phyloP scores from a whole-genome alignment of 2,888 invertebrate species.

The Phaedon cochleariae region DNA sequence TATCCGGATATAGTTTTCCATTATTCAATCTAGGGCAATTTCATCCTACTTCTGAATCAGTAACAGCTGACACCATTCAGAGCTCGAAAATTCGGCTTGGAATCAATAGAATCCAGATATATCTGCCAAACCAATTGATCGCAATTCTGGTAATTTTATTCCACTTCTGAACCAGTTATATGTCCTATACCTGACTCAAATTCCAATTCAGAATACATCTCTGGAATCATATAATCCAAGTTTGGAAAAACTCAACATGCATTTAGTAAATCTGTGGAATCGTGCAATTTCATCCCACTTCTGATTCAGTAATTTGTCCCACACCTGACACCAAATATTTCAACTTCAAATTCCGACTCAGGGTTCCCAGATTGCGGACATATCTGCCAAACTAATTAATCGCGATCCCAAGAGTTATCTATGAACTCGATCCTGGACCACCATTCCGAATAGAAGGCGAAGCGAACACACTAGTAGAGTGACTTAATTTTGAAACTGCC shows the following conservation, averaged over 20 bases:
- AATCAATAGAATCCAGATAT: background rate
- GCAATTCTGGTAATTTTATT: background rate
- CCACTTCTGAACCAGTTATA: background rate
- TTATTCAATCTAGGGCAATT: no score
- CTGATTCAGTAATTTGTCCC: background rate
- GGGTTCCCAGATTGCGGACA: background rate
- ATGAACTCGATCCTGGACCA: background rate
- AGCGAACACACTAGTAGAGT: background rate
- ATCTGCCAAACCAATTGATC: background rate
- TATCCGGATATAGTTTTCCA: no score
- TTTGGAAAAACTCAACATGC: no score
- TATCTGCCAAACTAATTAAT: background rate
- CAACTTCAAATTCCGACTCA: background rate
- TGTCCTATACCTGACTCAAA: no score
- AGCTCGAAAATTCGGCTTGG: background rate
- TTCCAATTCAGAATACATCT: no score
- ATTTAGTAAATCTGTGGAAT: no score
- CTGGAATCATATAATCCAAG: no score
- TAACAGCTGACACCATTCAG: no score
- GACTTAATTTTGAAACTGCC: background rate
- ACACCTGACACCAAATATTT: background rate
- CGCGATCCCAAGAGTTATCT: background rate
- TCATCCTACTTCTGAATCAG: no score
- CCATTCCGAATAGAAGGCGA: background rate
- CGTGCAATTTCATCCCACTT: no score